phyloP scores from a whole-genome alignment of 2,888 invertebrate genomes.

The Urechis unicinctus region DNA sequence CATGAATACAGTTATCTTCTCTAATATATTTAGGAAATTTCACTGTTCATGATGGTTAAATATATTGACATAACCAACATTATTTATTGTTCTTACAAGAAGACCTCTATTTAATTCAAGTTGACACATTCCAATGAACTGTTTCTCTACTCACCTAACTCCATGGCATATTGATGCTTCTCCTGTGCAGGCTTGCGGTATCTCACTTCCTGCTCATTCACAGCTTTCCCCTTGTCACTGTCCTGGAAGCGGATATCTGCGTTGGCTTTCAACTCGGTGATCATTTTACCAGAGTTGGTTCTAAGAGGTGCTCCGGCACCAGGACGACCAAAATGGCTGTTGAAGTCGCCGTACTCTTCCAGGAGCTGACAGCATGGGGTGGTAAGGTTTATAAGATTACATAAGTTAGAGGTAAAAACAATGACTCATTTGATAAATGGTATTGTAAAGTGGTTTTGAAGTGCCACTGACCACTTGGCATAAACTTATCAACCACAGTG shows the following conservation, averaged over 20 bases:
- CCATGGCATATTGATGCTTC: neutral
- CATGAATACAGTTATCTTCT: no score
- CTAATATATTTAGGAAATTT: no score
- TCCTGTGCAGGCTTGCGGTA: neutral
- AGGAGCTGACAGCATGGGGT: neutral
- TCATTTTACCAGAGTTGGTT: slow-evolving; percentile 19
- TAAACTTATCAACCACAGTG: no score
- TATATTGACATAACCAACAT: no score
- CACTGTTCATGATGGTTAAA: no score
- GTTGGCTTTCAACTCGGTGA: slow-evolving; percentile 12
- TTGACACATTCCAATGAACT: no score
- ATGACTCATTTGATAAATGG: neutral
- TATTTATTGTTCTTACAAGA: no score
- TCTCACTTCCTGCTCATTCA: neutral
- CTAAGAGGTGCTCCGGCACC: slow-evolving; percentile 24
- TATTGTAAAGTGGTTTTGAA: neutral
- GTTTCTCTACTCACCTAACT: neutral
- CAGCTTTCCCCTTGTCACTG: neutral
- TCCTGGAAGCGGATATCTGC: slow-evolving; percentile 13
- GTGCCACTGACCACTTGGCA: no score
- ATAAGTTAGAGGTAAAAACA: no score
- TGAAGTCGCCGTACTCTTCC: neutral
- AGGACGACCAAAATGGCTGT: slow-evolving; percentile 16
- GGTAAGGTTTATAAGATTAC: neutral
- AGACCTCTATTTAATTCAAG: no score